These are phyloP conservation scores for Argyra leucocephala DNA, from an alignment of 2,888 invertebrate genomes.

Conservation along the genomic window DNA sequence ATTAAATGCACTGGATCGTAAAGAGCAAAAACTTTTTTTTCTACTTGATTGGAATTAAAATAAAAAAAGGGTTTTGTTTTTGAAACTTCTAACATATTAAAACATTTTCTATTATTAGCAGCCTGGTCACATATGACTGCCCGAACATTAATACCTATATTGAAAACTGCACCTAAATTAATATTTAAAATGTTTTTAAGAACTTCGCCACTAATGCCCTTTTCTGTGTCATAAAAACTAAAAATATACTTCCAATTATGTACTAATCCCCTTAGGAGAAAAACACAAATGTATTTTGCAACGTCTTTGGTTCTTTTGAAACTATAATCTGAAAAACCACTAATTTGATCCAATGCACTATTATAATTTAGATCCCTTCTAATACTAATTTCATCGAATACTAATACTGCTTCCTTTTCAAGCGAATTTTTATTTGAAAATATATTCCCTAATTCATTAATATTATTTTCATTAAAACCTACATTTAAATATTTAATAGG, in stretches of 20 bases:
- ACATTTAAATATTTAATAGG: not conserved
- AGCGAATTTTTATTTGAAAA: too few relatives aligned
- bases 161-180: not conserved
- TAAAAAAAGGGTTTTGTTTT: not conserved
- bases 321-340: not conserved
- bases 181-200: not conserved
- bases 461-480: not conserved
- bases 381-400: constrained; percentile 5
- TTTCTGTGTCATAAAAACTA: not conserved
- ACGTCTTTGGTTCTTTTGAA: not conserved
- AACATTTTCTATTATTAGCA: too few relatives aligned
- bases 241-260: not conserved
- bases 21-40: not conserved
- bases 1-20: not conserved
- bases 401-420: not conserved
- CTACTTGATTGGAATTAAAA: not conserved
- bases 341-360: not conserved
- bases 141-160: not conserved
- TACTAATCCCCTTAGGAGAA: not conserved
- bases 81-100: too few relatives aligned
- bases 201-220: not conserved
- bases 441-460: not conserved
- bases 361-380: constrained; percentile 5
- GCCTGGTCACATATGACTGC: constrained; percentile 1
- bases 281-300: not conserved